Percentiles rank a stretch among this genome's conserved stretches.
These are phyloP conservation scores for Sipha flava DNA, from an alignment of 1,140 invertebrate species.

Conservation along the genomic window DNA sequence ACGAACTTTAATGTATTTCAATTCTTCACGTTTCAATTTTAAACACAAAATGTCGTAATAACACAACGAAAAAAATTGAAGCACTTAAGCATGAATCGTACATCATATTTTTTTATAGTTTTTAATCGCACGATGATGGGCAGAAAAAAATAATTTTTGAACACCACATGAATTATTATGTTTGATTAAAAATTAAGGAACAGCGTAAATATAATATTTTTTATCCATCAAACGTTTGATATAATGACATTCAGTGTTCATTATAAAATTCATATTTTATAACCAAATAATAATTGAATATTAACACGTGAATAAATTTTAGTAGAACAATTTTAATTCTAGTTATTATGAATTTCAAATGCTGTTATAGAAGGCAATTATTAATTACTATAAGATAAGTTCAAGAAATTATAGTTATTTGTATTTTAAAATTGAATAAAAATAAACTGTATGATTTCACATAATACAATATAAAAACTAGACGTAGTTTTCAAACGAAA, in stretches of 20 bases:
- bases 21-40: background rate
- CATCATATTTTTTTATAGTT: background rate
- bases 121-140: background rate
- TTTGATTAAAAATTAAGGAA: background rate
- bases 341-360: too few relatives aligned
- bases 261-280: background rate
- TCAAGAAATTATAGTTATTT: too few relatives aligned
- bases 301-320: background rate
- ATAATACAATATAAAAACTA: too few relatives aligned
- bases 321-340: too few relatives aligned
- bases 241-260: background rate
- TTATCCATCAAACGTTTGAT: background rate
- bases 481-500: background rate
- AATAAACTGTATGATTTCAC: too few relatives aligned
- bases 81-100: background rate
- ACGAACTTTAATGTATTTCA: conserved; percentile 10
- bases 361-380: too few relatives aligned
- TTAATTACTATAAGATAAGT: too few relatives aligned
- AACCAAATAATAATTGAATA: background rate
- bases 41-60: background rate
- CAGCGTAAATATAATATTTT: background rate
- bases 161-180: background rate
- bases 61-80: background rate
- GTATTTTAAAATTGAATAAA: too few relatives aligned
- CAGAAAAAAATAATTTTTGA: background rate